Base-by-base conservation (phyloP, 2,113 vertebrate genomes). In the Equus przewalskii region DNA sequence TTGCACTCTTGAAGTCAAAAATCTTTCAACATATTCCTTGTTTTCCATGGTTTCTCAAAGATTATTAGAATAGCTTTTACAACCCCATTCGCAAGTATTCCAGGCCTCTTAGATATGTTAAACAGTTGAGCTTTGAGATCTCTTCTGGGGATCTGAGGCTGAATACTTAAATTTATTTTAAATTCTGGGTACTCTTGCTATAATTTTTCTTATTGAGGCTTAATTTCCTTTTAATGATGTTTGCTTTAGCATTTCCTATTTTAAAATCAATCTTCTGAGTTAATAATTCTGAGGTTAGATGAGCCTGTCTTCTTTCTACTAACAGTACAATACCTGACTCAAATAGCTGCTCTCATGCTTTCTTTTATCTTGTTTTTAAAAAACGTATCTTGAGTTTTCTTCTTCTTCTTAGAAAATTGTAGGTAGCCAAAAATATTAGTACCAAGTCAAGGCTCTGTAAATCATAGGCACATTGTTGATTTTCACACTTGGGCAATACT, bases 171-270 rank as follows among this genome's bases (percentile, higher is more conserved):
- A 89, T 91, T 94, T 89, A 93, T 95, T 92, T 91, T 79, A 89
- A 96, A 80, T 92, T 12, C 49, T 86, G 28, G 44, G 7, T 64
- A 49, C n/a, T 91, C 21, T 24, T 81, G n/a, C 76, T 82, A 33
- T 95, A 72, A 51, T 76, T 78, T 97, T 98, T 85, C 56, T 79
- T 82, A 93, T 10, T 79, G 51, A 89, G 58, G 46, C 33, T 96
- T 95, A 86, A 82, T 90, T 97, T 96, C n/a, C 46, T 86, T 89
- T 86, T 82, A 96, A 92, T 95, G 36, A 64, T 92, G 24, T 93
- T 97, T 95, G 73, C 22, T 36, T 96, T 92, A 86, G 65, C 46
- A 87, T 87, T 88, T 76, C 18, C 54, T 75, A 33, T 62, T 84
- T 96, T 79, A 75, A 95, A 86, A 89, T 87, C 41, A 22, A 30